These are phyloP conservation scores for Argya squamiceps DNA, from an alignment of 2,797 vertebrate genomes.

Conservation along the genomic window DNA sequence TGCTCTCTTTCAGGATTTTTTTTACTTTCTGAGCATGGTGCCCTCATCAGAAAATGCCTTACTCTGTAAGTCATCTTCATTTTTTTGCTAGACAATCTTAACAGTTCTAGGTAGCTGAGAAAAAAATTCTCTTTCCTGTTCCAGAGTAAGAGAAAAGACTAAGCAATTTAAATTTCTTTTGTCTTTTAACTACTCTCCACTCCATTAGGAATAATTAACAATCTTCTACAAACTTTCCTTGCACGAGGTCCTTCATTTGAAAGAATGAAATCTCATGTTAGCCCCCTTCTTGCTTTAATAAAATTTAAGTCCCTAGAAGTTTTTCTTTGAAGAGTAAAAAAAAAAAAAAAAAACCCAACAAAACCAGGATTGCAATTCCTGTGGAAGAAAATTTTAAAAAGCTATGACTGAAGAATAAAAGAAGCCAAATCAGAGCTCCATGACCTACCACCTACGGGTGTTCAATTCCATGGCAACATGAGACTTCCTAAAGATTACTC, in stretches of 20 bases:
- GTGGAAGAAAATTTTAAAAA: background rate
- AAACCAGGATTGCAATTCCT: background rate
- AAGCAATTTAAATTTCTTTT: background rate
- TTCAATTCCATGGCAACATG: slow-evolving; percentile 59
- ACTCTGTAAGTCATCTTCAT: background rate
- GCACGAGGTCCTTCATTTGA: background rate
- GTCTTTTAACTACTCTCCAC: background rate
- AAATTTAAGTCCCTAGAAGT: background rate
- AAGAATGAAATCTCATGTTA: background rate
- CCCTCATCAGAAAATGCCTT: background rate
- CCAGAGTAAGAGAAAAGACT: background rate
- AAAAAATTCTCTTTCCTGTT: background rate
- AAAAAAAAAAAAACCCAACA: background rate
- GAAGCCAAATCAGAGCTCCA: slow-evolving; percentile 22
- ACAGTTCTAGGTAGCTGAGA: background rate
- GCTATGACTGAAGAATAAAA: slow-evolving; percentile 21
- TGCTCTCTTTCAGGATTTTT: background rate
- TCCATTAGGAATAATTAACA: background rate
- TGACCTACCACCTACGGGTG: slow-evolving; percentile 51
- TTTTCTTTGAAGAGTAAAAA: background rate
- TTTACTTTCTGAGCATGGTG: background rate
- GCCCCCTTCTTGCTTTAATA: background rate
- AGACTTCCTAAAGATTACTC: slow-evolving; percentile 65
- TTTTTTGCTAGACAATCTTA: background rate
- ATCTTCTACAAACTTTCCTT: background rate